A percentile compares a stretch with the other conserved stretches of the same genome.
These are phyloP conservation scores for Amniataba percoides DNA, from an alignment of 2,797 vertebrate genomes.

Conservation along the genomic window DNA sequence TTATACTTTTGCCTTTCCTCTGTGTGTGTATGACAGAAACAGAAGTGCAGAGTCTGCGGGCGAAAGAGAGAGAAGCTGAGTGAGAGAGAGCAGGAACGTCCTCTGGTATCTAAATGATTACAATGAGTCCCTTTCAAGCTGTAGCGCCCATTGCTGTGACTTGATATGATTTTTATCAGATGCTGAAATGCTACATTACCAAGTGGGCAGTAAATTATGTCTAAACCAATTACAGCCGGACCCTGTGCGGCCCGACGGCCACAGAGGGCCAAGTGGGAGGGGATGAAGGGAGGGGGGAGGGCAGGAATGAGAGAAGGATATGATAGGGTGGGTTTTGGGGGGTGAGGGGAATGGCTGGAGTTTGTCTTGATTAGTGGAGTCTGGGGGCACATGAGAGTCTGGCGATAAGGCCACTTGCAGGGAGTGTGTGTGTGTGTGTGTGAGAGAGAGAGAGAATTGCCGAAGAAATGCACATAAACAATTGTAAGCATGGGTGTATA, in stretches of 20 bases:
- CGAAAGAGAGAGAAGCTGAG: constrained; percentile 39
- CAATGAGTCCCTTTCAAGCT: constrained; percentile 88
- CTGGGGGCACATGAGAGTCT: constrained; percentile 83
- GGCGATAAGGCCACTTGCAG: constrained; percentile 77
- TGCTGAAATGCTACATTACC: constrained; percentile 91
- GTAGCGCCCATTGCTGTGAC: constrained; percentile 85
- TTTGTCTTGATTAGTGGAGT: constrained; percentile 92
- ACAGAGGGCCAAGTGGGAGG: constrained; percentile 75
- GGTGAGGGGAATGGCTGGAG: constrained; percentile 82
- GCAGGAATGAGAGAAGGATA: constrained; percentile 84
- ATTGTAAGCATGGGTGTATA: constrained; percentile 47
- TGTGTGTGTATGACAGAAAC: constrained; percentile 23
- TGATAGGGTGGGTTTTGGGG: constrained; percentile 75
- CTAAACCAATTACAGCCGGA: constrained; percentile 90
- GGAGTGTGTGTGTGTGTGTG: constrained; percentile 42
- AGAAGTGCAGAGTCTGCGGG: constrained; percentile 37
- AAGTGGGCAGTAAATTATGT: constrained; percentile 94
- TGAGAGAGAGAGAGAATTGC: constrained; percentile 16
- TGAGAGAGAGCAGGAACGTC: constrained; percentile 71
- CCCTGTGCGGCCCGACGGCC: constrained; percentile 80
- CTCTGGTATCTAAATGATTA: constrained; percentile 88
- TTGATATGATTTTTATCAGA: constrained; percentile 93
- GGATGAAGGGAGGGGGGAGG: constrained; percentile 76
- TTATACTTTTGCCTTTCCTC: constrained; percentile 29
- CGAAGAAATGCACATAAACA: constrained; percentile 59